phyloP scores from a whole-genome alignment of 1,140 invertebrate species.

The Drosophila fuyamai region DNA sequence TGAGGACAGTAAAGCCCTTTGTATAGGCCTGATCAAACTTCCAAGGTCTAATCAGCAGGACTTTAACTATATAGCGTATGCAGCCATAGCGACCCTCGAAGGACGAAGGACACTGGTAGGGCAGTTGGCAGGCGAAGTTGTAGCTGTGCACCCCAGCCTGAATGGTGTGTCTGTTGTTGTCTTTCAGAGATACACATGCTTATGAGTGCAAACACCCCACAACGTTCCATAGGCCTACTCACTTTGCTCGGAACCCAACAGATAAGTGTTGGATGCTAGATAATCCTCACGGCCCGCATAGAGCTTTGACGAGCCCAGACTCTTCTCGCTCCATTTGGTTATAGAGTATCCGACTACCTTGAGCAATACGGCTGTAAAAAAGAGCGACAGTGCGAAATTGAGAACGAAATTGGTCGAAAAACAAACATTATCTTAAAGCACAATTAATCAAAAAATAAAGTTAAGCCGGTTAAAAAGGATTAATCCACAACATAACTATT shows the following conservation, averaged over 20 bases:
- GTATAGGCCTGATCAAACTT: constrained; percentile 90
- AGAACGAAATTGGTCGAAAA: background rate
- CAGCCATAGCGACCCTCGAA: constrained; percentile 90
- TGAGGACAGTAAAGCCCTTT: constrained; percentile 89
- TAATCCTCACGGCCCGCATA: constrained; percentile 76
- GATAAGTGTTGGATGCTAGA: constrained; percentile 68
- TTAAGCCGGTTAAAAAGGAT: background rate
- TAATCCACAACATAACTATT: background rate
- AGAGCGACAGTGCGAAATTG: background rate
- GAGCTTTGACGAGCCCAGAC: constrained; percentile 39
- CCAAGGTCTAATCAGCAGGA: constrained; percentile 89
- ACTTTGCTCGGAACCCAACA: constrained; percentile 77
- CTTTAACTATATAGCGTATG: constrained; percentile 90
- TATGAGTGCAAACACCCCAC: constrained; percentile 4
- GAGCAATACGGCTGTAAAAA: constrained; percentile 54
- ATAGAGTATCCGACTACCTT: constrained; percentile 73
- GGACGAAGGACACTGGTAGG: constrained; percentile 88
- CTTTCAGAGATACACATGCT: constrained; percentile 61
- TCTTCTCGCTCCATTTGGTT: constrained; percentile 72
- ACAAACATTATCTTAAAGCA: background rate
- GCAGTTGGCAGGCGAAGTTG: constrained; percentile 87
- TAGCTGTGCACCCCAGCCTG: constrained; percentile 86
- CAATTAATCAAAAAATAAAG: constrained; percentile 2
- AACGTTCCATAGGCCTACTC: constrained; percentile 23
- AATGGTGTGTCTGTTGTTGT: constrained; percentile 83